Conservation (phyloP, 2,888 invertebrate species). For the Rhagium mordax region DNA sequence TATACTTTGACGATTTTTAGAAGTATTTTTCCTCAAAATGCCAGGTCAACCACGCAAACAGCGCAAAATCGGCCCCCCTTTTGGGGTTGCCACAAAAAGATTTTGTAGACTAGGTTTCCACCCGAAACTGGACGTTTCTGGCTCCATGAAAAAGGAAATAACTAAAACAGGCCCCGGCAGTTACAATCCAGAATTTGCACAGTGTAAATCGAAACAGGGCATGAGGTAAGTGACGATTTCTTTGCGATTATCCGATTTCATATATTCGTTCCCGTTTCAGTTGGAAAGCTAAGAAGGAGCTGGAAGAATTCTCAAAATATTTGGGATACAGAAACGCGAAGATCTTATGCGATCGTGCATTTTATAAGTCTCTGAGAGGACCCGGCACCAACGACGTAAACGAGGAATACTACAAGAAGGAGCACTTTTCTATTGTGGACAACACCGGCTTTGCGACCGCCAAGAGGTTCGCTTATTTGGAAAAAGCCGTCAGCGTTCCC, state of each 20-base stretch:
- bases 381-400: constrained; percentile 52
- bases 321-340: constrained; percentile 51
- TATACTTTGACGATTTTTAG: not conserved
- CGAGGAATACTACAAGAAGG: constrained; percentile 42
- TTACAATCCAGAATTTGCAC: constrained; percentile 44
- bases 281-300: constrained; percentile 53
- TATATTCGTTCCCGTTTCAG: constrained; percentile 30
- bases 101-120: constrained; percentile 55
- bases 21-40: constrained; percentile 11
- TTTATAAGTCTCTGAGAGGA: constrained; percentile 50
- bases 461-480: constrained; percentile 37
- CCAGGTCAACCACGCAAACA: not conserved
- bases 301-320: constrained; percentile 54
- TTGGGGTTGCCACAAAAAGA: constrained; percentile 54
- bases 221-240: constrained; percentile 42
- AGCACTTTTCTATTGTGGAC: constrained; percentile 30
- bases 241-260: too few species aligned
- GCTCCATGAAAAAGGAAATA: constrained; percentile 52
- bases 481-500: constrained; percentile 35
- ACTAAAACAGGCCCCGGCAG: constrained; percentile 52
- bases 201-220: constrained; percentile 48
- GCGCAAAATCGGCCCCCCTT: constrained; percentile 46
- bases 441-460: constrained; percentile 52
- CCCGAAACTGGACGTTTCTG: constrained; percentile 52
- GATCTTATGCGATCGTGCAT: constrained; percentile 47